Conservation (phyloP, 2,113 vertebrate genomes). For the Chascanopsetta lugubris region DNA sequence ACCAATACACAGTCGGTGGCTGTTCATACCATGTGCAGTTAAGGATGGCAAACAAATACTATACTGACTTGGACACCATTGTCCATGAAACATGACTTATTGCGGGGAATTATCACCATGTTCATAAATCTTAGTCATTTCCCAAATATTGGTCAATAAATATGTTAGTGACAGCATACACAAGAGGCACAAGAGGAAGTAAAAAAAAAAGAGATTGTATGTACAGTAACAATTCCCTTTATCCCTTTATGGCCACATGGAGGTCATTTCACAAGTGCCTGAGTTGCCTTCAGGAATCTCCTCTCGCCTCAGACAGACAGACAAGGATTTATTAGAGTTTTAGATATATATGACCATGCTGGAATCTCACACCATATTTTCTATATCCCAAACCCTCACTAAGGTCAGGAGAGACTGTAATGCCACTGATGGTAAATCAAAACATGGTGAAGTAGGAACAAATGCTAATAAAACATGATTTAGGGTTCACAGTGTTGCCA, state of each 20-base stretch:
- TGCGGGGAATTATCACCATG: background rate
- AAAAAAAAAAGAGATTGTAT: background rate
- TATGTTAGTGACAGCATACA: background rate
- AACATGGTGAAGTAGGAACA: background rate
- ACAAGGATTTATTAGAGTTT: background rate
- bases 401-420: background rate
- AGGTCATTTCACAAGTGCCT: slow-evolving; percentile 47
- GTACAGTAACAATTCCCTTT: slow-evolving; percentile 42
- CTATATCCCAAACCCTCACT: background rate
- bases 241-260: slow-evolving; percentile 31
- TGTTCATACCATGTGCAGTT: slow-evolving; percentile 3
- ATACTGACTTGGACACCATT: background rate
- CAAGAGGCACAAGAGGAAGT: background rate
- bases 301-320: slow-evolving; percentile 35
- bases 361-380: background rate
- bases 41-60: slow-evolving; percentile 9
- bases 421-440: background rate
- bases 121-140: background rate
- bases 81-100: background rate
- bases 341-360: background rate
- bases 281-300: slow-evolving; percentile 41
- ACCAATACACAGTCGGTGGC: background rate
- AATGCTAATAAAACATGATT: background rate
- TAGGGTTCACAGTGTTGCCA: background rate
- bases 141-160: background rate